Base-by-base conservation (phyloP, 2,888 invertebrate species). In the Mythimna pallens region DNA sequence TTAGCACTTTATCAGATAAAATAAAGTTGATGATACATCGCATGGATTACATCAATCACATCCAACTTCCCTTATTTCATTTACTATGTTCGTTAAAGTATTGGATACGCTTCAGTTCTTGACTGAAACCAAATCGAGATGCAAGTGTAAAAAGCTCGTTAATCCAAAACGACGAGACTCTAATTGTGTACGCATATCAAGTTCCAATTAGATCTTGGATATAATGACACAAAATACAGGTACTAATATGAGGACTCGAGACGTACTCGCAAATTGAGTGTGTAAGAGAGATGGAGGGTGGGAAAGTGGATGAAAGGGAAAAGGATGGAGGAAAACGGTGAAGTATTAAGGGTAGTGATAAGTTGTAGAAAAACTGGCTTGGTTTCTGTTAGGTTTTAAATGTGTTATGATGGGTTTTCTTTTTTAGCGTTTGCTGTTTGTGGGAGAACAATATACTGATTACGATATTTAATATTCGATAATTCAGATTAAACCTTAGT, bases 141-240 rank as follows among this genome's bases (percentile, higher is more conserved):
- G 78, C 76, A 87, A 90, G 91, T 90, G 92, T 92, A 94, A 94
- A 93, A 94, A 93, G 91, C 94, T 94, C 93, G 93, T 94, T 94
- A 93, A 92, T 93, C 89, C 91, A 86, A 86, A 92, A 93, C 92
- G 91, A 93, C 90, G 83, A 89, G 88, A 83, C 89, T 91, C 92
- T 94, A 93, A 94, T 94, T 93, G 93, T 93, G 92, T 90, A 93
- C 92, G 93, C 94, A 92, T 95, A 94, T 94, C 95, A 93, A 93
- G 90, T 94, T 95, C 93, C 93, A 95, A 95, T 95, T 95, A 95
- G 93, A 92, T 89, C 87, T 88, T 88, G 86, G 89, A 87, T 92
- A 92, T 92, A 93, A 93, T 93, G 92, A 93, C 93, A 93, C 89
- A 90, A 91, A 91, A 88, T 84, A 85, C 83, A 67, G 80, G 79